These are phyloP conservation scores for Streptopelia turtur DNA, from an alignment of 2,797 vertebrate genomes.

Conservation along the genomic window DNA sequence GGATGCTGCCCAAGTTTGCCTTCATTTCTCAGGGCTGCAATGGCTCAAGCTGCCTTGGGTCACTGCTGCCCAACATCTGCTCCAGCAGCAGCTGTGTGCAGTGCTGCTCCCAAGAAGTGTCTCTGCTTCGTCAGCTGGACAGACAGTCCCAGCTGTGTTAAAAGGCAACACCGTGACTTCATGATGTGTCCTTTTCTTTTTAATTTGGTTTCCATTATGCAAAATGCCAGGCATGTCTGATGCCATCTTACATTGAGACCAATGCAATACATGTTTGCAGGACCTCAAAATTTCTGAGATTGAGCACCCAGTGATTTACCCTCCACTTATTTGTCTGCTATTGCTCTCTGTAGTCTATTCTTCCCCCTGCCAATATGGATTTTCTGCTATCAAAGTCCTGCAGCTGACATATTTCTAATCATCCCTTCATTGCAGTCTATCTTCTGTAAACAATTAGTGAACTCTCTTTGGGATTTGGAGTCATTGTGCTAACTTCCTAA, in stretches of 20 bases:
- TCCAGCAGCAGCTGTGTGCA: neutral
- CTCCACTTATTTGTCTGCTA: neutral
- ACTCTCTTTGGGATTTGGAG: slow-evolving; percentile 18
- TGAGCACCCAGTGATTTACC: neutral
- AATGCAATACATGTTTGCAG: neutral
- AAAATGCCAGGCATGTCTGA: neutral
- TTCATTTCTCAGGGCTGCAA: neutral
- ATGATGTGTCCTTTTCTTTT: neutral
- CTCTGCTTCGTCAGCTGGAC: neutral
- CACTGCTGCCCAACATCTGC: neutral
- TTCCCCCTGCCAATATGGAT: neutral
- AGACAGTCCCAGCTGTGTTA: neutral
- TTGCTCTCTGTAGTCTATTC: neutral
- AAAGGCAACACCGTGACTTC: neutral
- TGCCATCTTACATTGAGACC: neutral
- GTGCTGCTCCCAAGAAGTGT: neutral
- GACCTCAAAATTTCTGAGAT: neutral
- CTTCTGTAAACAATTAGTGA: slow-evolving; percentile 61
- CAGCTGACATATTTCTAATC: slow-evolving; percentile 44
- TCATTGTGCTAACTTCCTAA: slow-evolving; percentile 56
- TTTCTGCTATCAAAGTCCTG: slow-evolving; percentile 41
- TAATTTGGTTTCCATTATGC: neutral
- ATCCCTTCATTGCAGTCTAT: slow-evolving; percentile 26
- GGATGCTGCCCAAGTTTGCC: neutral
- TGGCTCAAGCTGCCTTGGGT: neutral